These are phyloP conservation scores for Ateles fusciceps DNA, from an alignment of 2,797 vertebrate genomes.

Conservation along the genomic window DNA sequence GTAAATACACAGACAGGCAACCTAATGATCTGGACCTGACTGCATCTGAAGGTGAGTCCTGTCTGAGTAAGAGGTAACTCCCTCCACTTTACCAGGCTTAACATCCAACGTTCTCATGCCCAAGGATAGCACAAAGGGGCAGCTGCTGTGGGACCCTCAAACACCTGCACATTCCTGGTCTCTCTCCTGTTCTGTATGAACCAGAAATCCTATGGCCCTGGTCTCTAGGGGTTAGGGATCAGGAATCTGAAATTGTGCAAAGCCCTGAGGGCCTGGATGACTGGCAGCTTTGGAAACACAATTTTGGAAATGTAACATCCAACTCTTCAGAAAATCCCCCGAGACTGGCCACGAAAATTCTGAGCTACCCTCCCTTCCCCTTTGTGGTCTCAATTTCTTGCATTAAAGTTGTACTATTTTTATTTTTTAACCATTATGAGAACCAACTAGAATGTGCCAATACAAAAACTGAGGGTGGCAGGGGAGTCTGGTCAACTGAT, in stretches of 20 bases:
- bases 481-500: neutral
- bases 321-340: accelerated
- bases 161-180: accelerated
- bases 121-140: accelerated
- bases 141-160: neutral
- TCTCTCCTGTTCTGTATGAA: neutral
- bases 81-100: accelerated
- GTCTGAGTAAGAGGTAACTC: accelerated
- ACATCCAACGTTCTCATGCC: neutral
- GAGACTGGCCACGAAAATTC: accelerated
- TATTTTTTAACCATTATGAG: neutral
- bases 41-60: accelerated
- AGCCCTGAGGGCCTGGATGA: neutral
- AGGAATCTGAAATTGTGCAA: neutral
- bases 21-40: accelerated
- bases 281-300: neutral
- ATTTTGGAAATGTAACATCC: neutral
- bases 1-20: accelerated
- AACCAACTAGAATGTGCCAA: neutral
- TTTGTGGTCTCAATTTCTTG: neutral
- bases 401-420: neutral
- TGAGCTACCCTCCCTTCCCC: accelerated
- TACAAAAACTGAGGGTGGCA: neutral
- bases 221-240: neutral
- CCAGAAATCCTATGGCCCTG: neutral